Conservation (phyloP, 2,888 invertebrate species). For the Loripinus fragilis region DNA sequence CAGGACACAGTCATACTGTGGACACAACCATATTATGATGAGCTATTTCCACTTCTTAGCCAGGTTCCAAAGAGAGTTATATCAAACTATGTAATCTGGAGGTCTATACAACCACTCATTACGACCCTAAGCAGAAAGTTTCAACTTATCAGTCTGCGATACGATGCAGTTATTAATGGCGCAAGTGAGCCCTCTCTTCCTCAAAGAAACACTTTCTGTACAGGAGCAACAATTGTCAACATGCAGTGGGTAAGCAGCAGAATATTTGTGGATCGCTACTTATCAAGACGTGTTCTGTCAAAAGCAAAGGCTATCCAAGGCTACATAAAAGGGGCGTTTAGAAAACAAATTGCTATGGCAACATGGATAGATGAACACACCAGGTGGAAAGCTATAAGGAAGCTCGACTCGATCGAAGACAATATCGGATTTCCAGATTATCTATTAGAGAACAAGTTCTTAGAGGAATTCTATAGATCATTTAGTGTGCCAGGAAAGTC, state of each 20-base stretch:
- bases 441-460: slow-evolving; percentile 4
- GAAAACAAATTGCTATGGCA: slow-evolving; percentile 6
- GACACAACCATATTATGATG: slow-evolving; percentile 34
- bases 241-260: slow-evolving; percentile 33
- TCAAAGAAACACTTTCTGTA: slow-evolving; percentile 20
- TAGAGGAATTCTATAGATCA: slow-evolving; percentile 12
- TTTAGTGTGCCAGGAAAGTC: not conserved
- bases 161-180: slow-evolving; percentile 27
- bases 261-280: slow-evolving; percentile 17
- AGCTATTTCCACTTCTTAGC: slow-evolving; percentile 1
- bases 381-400: not conserved
- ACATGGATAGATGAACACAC: slow-evolving; percentile 26
- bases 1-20: slow-evolving; percentile 23
- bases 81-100: slow-evolving; percentile 33
- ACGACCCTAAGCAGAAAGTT: slow-evolving; percentile 15
- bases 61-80: slow-evolving; percentile 22
- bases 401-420: slow-evolving; percentile 16
- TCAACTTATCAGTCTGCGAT: slow-evolving; percentile 19
- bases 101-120: slow-evolving; percentile 28
- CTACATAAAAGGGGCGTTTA: slow-evolving; percentile 5
- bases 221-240: not conserved
- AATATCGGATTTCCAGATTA: slow-evolving; percentile 28
- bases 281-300: not conserved
- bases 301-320: slow-evolving; percentile 14
- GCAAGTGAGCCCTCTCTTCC: slow-evolving; percentile 19